phyloP scores from a whole-genome alignment of 1,140 invertebrate species.

The Drosophila triauraria region DNA sequence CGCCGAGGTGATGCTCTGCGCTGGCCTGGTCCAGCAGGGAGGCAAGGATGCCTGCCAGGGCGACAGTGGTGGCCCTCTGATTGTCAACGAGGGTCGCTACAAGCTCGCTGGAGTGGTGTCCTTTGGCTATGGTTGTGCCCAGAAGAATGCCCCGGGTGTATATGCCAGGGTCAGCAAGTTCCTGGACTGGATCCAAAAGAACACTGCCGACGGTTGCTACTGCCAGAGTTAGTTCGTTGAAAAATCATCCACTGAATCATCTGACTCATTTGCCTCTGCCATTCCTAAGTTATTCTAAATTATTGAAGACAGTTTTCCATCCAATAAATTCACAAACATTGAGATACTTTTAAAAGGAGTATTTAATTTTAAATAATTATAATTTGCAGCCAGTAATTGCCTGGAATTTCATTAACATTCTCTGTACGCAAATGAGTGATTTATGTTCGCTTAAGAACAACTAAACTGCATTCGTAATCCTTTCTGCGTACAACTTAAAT shows the following conservation, averaged over 20 bases:
- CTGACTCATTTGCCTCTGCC: slow-evolving; percentile 1
- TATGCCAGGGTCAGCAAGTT: slow-evolving; percentile 90
- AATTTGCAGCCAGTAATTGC: background rate
- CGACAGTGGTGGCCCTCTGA: slow-evolving; percentile 78
- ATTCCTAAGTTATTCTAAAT: slow-evolving; percentile 75
- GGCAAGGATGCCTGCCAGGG: slow-evolving; percentile 96
- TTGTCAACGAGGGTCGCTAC: slow-evolving; percentile 74
- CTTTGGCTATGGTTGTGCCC: slow-evolving; percentile 90
- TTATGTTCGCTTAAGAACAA: slow-evolving; percentile 3
- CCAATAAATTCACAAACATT: slow-evolving; percentile 31
- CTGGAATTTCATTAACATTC: background rate
- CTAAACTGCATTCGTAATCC: slow-evolving; percentile 13
- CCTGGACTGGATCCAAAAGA: slow-evolving; percentile 87
- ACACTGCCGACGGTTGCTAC: slow-evolving; percentile 74
- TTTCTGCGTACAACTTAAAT: slow-evolving; percentile 27
- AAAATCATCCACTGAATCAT: background rate
- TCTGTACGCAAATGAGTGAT: slow-evolving; percentile 3
- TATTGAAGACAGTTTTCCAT: slow-evolving; percentile 54
- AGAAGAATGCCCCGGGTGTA: slow-evolving; percentile 90
- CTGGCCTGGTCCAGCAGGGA: slow-evolving; percentile 94
- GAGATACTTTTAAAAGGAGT: background rate
- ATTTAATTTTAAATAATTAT: background rate
- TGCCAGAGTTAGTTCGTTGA: slow-evolving; percentile 58
- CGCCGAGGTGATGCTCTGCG: slow-evolving; percentile 95
- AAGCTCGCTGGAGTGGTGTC: slow-evolving; percentile 89